These are phyloP conservation scores for Macroglossus sobrinus DNA, from an alignment of 2,113 vertebrate genomes.

Conservation along the genomic window DNA sequence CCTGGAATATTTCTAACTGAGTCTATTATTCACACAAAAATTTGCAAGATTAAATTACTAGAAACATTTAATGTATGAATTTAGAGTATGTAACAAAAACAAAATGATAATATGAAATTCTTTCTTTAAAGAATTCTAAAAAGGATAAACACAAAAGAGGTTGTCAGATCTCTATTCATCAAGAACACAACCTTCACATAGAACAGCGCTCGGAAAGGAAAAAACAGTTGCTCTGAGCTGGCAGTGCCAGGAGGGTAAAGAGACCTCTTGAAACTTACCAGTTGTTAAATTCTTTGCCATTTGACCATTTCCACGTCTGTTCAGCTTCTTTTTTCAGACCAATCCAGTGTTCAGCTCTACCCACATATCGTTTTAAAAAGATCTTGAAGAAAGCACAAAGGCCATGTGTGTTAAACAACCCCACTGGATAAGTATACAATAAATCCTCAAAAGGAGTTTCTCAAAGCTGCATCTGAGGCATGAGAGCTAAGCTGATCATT, in stretches of 20 bases:
- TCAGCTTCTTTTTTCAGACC: constrained; percentile 28
- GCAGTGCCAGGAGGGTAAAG: not conserved
- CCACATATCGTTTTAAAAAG: constrained; percentile 53
- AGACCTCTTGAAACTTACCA: constrained; percentile 40
- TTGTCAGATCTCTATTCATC: not conserved
- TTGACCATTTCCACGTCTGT: constrained; percentile 49
- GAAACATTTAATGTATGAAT: not conserved
- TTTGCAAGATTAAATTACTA: not conserved
- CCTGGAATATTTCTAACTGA: not conserved
- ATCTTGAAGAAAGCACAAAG: constrained; percentile 49
- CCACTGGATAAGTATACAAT: not conserved
- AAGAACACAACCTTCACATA: not conserved
- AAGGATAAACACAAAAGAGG: not conserved
- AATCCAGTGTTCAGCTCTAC: constrained; percentile 57
- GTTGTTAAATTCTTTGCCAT: constrained; percentile 24
- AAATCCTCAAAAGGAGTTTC: not conserved
- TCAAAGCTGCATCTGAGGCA: not conserved
- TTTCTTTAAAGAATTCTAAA: not conserved
- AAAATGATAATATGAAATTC: not conserved
- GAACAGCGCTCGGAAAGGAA: not conserved
- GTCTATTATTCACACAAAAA: not conserved
- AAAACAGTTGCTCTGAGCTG: not conserved
- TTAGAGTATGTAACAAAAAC: not conserved
- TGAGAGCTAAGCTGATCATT: not conserved
- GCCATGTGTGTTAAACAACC: not conserved